Conservation (phyloP, 2,113 vertebrate species). For the Planiliza haematocheilus region DNA sequence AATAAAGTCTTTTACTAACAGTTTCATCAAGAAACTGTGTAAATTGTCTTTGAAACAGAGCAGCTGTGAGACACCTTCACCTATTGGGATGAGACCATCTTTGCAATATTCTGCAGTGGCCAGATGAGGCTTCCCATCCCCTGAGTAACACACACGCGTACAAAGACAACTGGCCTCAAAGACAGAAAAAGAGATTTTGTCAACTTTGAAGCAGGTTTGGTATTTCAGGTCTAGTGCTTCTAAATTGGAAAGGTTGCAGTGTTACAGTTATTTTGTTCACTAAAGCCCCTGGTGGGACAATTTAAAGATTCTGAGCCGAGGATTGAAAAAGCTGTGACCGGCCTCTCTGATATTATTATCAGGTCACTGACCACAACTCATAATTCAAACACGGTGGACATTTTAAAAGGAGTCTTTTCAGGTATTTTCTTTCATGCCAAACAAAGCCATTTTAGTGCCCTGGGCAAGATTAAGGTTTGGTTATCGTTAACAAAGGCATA, state of each 20-base stretch:
- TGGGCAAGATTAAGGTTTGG: too few relatives aligned
- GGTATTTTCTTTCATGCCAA: constrained; percentile 1
- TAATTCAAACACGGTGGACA: constrained; percentile 18
- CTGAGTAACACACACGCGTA: constrained; percentile 13
- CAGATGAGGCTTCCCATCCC: constrained; percentile 42
- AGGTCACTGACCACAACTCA: constrained; percentile 29
- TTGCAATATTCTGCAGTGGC: constrained; percentile 35
- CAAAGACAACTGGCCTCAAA: constrained; percentile 12
- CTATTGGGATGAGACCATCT: constrained; percentile 21
- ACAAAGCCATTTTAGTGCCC: not conserved
- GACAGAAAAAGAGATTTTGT: constrained; percentile 26
- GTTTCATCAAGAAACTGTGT: constrained; percentile 11
- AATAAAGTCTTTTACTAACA: constrained; percentile 20
- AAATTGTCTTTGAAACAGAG: constrained; percentile 31
- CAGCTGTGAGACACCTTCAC: constrained; percentile 33
- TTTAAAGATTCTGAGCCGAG: constrained; percentile 39
- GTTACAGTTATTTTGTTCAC: constrained; percentile 49
- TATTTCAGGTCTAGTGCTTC: constrained; percentile 62
- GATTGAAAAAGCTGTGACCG: constrained; percentile 11
- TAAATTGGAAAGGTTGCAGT: constrained; percentile 61
- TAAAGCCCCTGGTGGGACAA: constrained; percentile 32
- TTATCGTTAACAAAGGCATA: not conserved
- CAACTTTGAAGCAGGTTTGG: constrained; percentile 48
- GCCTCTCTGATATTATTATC: constrained; percentile 47
- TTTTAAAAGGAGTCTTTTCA: not conserved